Evolutionary conservation across 2,113 vertebrate genomes (phyloP).

Genomic region (Ovibos moschatus): DNA sequence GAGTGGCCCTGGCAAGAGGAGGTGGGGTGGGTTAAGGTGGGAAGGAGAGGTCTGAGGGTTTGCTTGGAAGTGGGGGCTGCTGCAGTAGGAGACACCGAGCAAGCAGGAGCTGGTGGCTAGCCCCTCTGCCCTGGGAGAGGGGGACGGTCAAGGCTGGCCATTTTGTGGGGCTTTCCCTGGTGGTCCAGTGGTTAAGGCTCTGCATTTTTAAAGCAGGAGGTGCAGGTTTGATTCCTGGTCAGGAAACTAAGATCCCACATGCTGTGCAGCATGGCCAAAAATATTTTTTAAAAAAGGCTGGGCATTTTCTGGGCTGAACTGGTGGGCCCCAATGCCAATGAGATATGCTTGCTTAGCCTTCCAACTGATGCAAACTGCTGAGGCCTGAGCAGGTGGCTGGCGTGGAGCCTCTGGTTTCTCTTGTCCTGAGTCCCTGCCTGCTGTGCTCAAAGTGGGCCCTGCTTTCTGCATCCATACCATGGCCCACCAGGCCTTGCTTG

Average conservation of each 20-base stretch:
- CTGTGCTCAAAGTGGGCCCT: background rate
- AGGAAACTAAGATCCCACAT: background rate
- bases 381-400: background rate
- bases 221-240: background rate
- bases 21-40: too few relatives aligned
- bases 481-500: background rate
- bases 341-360: background rate
- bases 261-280: background rate
- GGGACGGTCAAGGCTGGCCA: background rate
- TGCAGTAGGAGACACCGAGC: background rate
- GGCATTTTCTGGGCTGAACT: background rate
- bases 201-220: background rate
- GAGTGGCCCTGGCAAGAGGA: background rate
- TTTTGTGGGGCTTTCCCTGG: background rate
- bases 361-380: background rate
- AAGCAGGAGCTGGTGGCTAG: background rate
- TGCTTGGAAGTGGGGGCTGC: too few relatives aligned
- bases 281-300: background rate
- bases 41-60: background rate
- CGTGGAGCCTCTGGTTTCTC: background rate
- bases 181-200: background rate
- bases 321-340: background rate
- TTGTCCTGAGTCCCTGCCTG: background rate
- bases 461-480: fast-evolving
- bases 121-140: background rate